These are phyloP conservation scores for Lepilemur septentrionalis DNA, from an alignment of 2,797 vertebrate species.

Conservation along the genomic window DNA sequence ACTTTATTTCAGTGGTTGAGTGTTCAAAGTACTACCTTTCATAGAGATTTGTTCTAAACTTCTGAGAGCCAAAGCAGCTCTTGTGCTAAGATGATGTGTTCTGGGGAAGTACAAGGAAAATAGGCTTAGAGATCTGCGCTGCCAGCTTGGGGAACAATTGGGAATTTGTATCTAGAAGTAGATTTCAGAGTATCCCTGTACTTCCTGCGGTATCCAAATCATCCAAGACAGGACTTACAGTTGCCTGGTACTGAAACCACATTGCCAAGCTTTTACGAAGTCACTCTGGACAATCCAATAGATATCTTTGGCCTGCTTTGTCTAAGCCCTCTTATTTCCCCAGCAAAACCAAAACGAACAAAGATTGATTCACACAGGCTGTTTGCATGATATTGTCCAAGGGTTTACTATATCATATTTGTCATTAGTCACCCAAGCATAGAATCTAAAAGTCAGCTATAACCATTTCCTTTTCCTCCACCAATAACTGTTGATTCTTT, in stretches of 20 bases:
- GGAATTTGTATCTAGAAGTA: neutral
- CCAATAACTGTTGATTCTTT: neutral
- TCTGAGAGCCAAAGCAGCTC: neutral
- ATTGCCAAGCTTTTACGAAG: neutral
- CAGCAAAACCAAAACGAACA: neutral
- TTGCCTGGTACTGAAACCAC: neutral
- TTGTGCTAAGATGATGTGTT: neutral
- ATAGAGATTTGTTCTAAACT: neutral
- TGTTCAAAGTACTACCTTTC: neutral
- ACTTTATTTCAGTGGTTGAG: neutral
- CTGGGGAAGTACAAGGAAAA: neutral
- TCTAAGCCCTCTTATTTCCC: neutral
- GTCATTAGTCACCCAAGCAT: constrained; percentile 6
- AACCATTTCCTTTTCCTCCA: constrained; percentile 11
- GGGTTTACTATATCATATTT: neutral
- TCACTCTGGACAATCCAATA: too few relatives aligned
- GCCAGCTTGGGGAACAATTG: neutral
- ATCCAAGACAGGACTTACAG: neutral
- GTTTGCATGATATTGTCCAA: neutral
- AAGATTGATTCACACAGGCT: neutral
- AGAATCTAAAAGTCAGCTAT: neutral
- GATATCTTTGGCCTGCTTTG: neutral
- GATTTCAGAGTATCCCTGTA: neutral
- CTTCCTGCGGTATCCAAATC: neutral
- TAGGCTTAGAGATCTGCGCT: neutral